phyloP scores from a whole-genome alignment of 2,797 vertebrate genomes.

The Erithacus rubecula region DNA sequence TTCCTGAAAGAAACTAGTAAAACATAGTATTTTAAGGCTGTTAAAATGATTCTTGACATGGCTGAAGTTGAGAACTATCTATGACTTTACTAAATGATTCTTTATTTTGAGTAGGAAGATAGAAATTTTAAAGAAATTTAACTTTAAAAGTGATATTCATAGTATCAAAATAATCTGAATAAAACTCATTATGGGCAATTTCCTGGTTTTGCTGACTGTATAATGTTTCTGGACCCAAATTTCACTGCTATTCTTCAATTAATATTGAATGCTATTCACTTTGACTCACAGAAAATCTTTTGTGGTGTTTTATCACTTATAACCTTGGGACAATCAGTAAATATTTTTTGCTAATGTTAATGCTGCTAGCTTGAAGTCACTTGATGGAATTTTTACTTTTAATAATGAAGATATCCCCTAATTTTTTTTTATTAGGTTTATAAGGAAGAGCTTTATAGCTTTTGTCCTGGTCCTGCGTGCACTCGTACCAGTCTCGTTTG shows the following conservation, averaged over 20 bases:
- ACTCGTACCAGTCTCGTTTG: not conserved
- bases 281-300: not conserved
- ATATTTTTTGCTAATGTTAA: not conserved
- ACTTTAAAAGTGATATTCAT: not conserved
- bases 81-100: not conserved
- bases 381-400: not conserved
- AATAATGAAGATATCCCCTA: not conserved
- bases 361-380: not conserved
- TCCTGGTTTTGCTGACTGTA: not conserved
- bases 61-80: not conserved
- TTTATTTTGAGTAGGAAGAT: not conserved
- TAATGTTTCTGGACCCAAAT: not conserved
- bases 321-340: not conserved
- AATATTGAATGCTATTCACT: not conserved
- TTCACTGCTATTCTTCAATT: not conserved
- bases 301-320: not conserved
- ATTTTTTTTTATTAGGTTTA: not conserved
- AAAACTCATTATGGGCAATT: not conserved
- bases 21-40: not conserved
- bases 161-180: not conserved
- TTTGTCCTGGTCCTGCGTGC: not conserved
- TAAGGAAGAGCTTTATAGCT: not conserved
- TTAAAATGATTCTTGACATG: not conserved
- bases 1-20: not conserved
- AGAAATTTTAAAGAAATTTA: not conserved